Percentiles rank a stretch among this genome's conserved stretches.
Conservation (phyloP, 2,113 vertebrate genomes). For the Micronycteris hirsuta region DNA sequence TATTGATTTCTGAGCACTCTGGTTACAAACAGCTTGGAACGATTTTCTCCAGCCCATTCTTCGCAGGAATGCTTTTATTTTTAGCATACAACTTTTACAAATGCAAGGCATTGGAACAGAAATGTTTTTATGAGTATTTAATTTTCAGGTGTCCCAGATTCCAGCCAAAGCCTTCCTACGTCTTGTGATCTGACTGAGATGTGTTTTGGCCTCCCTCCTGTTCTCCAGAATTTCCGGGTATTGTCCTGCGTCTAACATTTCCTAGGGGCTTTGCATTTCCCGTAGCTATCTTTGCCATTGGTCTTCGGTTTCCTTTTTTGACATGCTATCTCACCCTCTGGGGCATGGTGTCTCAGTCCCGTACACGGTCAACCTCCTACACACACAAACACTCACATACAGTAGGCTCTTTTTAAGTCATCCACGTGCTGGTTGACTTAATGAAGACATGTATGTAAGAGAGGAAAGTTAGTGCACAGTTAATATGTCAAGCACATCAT, state of each 20-base stretch:
- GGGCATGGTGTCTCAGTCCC: not conserved
- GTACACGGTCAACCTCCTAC: not conserved
- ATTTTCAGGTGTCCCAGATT: not conserved
- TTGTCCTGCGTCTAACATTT: not conserved
- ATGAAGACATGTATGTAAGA: not conserved
- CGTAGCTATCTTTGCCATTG: too few species aligned
- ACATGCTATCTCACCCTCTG: not conserved
- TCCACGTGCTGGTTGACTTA: not conserved
- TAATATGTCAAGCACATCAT: not conserved
- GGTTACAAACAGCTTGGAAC: not conserved
- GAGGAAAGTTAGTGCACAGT: not conserved
- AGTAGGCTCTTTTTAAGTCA: accelerated
- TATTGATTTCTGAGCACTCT: not conserved
- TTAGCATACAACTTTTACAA: not conserved
- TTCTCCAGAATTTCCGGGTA: not conserved
- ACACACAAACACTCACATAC: not conserved
- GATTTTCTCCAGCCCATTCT: not conserved
- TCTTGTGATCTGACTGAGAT: not conserved
- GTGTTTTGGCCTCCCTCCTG: not conserved
- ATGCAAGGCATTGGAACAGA: not conserved
- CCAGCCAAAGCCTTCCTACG: not conserved
- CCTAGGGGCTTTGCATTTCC: not conserved
- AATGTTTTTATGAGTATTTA: not conserved
- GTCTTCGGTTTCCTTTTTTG: not conserved
- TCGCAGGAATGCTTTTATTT: not conserved